phyloP scores from a whole-genome alignment of 2,113 vertebrate genomes.

The Pluvialis apricaria region DNA sequence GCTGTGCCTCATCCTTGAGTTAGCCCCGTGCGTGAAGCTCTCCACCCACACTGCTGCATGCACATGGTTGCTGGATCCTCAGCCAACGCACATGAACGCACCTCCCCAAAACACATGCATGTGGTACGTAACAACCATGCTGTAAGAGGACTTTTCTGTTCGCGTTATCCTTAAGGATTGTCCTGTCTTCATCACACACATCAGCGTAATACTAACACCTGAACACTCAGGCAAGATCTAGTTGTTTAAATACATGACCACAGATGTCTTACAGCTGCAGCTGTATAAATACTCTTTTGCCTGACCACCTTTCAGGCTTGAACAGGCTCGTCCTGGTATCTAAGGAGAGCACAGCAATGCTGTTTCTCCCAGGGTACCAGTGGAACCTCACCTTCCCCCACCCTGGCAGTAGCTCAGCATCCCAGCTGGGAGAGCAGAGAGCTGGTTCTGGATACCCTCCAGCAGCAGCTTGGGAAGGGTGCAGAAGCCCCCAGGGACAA shows the following conservation, averaged over 20 bases:
- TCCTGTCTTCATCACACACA: not conserved
- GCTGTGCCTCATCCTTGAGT: not conserved
- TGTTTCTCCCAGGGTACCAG: not conserved
- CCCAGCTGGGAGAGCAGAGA: not conserved
- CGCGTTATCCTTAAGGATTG: not conserved
- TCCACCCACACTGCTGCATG: not conserved
- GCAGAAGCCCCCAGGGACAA: not conserved
- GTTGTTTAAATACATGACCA: not conserved
- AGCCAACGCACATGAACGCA: not conserved
- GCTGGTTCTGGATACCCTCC: not conserved
- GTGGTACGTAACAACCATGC: not conserved
- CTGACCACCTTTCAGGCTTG: not conserved
- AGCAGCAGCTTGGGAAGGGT: not conserved
- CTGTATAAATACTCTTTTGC: not conserved
- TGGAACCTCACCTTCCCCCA: not conserved
- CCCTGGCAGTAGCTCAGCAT: not conserved
- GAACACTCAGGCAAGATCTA: not conserved
- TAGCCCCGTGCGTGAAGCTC: rapidly evolving
- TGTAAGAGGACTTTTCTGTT: not conserved
- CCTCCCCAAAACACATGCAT: not conserved
- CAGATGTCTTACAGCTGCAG: not conserved
- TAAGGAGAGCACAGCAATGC: not conserved
- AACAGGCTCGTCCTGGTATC: not conserved
- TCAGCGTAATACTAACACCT: not conserved
- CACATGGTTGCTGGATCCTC: not conserved